Evolutionary conservation across 1,140 invertebrate genomes (phyloP).

Genomic region (Diachasma alloeum): DNA sequence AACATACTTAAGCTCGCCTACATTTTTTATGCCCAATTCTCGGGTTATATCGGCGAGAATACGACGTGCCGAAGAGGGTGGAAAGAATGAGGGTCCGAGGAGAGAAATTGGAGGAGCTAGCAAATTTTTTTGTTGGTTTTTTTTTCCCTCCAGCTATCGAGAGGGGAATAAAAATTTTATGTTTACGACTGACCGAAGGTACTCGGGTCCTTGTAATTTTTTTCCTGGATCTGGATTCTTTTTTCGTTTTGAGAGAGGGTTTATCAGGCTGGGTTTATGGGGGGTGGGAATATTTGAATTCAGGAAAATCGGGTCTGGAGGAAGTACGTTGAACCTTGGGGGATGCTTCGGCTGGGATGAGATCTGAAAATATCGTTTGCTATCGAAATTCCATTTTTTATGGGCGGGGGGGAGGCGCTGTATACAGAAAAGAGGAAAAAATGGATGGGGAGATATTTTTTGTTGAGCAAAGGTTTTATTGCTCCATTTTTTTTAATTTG

Average conservation of each 20-base stretch:
- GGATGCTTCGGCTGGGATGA: background rate
- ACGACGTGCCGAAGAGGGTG: constrained; percentile 20
- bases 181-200: background rate
- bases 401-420: background rate
- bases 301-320: background rate
- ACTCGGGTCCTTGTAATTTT: background rate
- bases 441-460: background rate
- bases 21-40: constrained; percentile 60
- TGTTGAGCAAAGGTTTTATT: too few species aligned
- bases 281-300: constrained; percentile 9
- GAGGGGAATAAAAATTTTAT: background rate
- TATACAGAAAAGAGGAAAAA: background rate
- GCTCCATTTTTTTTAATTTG: too few species aligned
- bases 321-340: background rate
- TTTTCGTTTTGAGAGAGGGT: background rate
- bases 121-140: background rate
- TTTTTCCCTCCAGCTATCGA: background rate
- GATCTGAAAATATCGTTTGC: background rate
- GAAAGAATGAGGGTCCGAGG: constrained; percentile 1
- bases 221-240: background rate
- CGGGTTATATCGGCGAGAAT: constrained; percentile 29
- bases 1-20: constrained; percentile 45
- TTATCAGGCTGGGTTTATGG: background rate
- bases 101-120: constrained; percentile 2
- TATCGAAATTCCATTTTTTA: constrained; percentile 18